Conservation (phyloP, 1,140 invertebrate species). For the Leptoteleia sp. region DNA sequence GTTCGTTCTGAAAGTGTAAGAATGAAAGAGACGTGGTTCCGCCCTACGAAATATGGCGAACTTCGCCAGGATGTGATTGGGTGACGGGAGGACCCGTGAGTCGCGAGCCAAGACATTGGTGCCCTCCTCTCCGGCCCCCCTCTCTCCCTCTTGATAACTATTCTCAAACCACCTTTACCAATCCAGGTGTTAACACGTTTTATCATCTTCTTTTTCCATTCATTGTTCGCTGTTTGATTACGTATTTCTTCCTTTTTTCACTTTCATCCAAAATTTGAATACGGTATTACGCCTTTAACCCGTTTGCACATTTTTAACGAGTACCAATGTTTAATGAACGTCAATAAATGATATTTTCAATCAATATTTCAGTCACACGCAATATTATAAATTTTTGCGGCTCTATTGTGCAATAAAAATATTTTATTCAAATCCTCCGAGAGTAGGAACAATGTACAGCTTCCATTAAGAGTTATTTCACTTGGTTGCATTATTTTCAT, state of each 20-base stretch:
- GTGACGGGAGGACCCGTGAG: slow-evolving; percentile 79
- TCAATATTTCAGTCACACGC: slow-evolving; percentile 2
- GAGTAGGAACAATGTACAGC: too few relatives aligned
- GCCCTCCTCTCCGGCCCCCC: slow-evolving; percentile 70
- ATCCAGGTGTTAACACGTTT: slow-evolving; percentile 38
- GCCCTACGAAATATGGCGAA: slow-evolving; percentile 81
- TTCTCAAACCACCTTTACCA: slow-evolving; percentile 54
- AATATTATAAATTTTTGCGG: slow-evolving; percentile 21
- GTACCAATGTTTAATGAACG: slow-evolving; percentile 21
- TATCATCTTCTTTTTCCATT: slow-evolving; percentile 7
- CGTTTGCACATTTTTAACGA: slow-evolving; percentile 14
- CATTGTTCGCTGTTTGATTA: slow-evolving; percentile 29
- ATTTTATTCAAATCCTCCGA: too few relatives aligned
- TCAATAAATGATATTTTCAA: slow-evolving; percentile 29
- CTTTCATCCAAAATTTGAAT: slow-evolving; percentile 37
- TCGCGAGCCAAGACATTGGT: slow-evolving; percentile 80
- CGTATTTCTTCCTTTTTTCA: slow-evolving; percentile 23
- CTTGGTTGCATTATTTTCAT: too few relatives aligned
- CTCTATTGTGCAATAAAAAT: too few relatives aligned
- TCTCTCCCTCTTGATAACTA: slow-evolving; percentile 68
- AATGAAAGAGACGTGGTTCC: slow-evolving; percentile 76
- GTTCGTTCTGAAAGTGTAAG: slow-evolving; percentile 67
- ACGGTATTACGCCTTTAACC: slow-evolving; percentile 25
- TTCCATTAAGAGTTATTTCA: too few relatives aligned
- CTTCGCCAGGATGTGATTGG: slow-evolving; percentile 80